Evolutionary conservation across 2,113 vertebrate species (phyloP).

Genomic region (Stomatorhinus ivindoensis): DNA sequence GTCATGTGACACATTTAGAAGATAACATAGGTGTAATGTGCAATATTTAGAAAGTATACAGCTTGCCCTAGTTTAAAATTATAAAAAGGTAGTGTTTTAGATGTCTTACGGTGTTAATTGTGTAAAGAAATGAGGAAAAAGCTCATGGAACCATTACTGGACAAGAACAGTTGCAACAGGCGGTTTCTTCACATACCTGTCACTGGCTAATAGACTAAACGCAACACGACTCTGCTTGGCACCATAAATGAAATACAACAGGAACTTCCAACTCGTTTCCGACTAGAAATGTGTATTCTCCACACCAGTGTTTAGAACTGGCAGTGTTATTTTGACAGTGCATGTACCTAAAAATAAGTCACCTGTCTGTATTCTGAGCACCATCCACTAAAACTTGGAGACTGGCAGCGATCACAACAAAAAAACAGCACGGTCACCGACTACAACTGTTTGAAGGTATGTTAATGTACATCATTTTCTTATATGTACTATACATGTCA

Average conservation of each 20-base stretch:
- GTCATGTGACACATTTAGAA: too few species aligned
- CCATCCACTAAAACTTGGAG: background rate
- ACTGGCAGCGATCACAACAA: background rate
- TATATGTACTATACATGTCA: too few species aligned
- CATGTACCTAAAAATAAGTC: background rate
- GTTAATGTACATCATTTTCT: too few species aligned
- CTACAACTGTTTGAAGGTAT: too few species aligned
- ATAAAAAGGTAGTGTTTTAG: too few species aligned
- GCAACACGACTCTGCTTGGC: background rate
- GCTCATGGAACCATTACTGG: slow-evolving; percentile 1
- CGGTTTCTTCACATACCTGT: background rate
- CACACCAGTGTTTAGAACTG: background rate
- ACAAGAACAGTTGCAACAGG: slow-evolving; percentile 12
- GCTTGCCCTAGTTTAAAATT: too few species aligned
- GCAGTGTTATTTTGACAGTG: background rate
- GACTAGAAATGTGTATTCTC: background rate
- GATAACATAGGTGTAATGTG: too few species aligned
- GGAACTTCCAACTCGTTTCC: background rate
- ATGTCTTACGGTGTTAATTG: too few species aligned
- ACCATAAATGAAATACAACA: background rate
- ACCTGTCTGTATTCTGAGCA: background rate
- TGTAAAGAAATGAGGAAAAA: too few species aligned
- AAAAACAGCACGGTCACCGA: too few species aligned
- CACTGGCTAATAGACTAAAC: background rate
- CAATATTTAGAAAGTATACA: too few species aligned